Evolutionary conservation across 2,797 vertebrate species (phyloP).

Genomic region (Danio aesculapii): DNA sequence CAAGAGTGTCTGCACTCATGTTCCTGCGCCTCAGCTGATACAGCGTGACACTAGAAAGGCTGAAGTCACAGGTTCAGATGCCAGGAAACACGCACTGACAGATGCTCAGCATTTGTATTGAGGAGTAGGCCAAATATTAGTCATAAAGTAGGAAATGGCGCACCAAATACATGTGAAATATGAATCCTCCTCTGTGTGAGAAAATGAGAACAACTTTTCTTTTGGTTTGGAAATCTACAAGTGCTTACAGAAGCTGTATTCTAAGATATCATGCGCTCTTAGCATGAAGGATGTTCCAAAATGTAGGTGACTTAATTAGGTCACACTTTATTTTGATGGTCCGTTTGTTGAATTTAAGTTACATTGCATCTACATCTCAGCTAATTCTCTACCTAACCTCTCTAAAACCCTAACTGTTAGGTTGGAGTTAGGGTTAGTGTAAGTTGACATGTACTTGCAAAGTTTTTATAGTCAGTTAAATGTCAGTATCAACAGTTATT

Average conservation of each 20-base stretch:
- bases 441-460: too few species aligned
- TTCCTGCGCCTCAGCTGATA: background rate
- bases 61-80: background rate
- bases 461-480: too few species aligned
- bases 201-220: background rate
- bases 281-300: background rate
- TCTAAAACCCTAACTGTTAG: too few species aligned
- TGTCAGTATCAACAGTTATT: too few species aligned
- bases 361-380: too few species aligned
- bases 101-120: background rate
- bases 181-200: background rate
- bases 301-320: slow-evolving; percentile 8
- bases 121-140: background rate
- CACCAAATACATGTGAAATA: background rate
- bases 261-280: background rate
- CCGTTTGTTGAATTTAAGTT: too few species aligned
- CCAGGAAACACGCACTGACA: background rate
- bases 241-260: background rate
- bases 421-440: too few species aligned
- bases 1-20: background rate
- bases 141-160: background rate
- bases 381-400: too few species aligned
- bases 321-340: too few species aligned
- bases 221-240: background rate
- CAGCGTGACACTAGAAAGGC: background rate